These are phyloP conservation scores for Actinemys pallida DNA, from an alignment of 2,113 vertebrate genomes.

Conservation along the genomic window DNA sequence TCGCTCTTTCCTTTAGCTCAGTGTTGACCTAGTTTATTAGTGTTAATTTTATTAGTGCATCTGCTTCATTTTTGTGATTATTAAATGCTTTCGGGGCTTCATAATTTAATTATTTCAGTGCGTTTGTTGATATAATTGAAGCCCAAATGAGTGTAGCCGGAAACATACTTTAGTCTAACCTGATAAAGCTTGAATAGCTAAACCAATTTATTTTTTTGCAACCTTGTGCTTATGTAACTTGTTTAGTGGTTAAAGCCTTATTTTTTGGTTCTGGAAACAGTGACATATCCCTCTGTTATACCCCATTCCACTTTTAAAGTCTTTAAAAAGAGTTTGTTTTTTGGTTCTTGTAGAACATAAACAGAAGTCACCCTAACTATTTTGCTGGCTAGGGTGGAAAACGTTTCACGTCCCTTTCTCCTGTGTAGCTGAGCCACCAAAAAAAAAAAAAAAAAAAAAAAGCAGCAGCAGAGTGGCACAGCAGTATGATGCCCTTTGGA, in stretches of 20 bases:
- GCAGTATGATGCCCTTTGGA: neutral
- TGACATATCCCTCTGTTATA: neutral
- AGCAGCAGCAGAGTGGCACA: neutral
- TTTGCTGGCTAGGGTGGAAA: too few relatives aligned
- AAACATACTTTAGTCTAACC: slow-evolving; percentile 69
- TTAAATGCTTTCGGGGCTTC: slow-evolving; percentile 69
- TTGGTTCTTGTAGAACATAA: neutral
- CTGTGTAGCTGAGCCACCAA: too few relatives aligned
- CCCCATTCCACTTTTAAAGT: neutral
- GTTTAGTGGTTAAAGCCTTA: slow-evolving; percentile 10
- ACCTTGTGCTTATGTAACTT: slow-evolving; percentile 60
- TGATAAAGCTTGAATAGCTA: slow-evolving; percentile 67
- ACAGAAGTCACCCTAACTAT: too few relatives aligned
- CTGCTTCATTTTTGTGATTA: slow-evolving; percentile 65
- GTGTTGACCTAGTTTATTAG: slow-evolving; percentile 66
- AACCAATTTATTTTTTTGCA: slow-evolving; percentile 59
- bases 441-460: too few relatives aligned
- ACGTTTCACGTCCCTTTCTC: too few relatives aligned
- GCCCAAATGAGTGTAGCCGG: slow-evolving; percentile 55
- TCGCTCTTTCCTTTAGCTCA: slow-evolving; percentile 32
- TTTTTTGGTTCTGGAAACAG: neutral
- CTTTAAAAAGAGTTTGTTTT: neutral
- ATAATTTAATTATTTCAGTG: slow-evolving; percentile 72
- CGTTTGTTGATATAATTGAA: slow-evolving; percentile 60
- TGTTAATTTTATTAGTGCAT: slow-evolving; percentile 67